Conservation (phyloP, 2,113 vertebrate species). For the Pelvicachromis taeniatus region DNA sequence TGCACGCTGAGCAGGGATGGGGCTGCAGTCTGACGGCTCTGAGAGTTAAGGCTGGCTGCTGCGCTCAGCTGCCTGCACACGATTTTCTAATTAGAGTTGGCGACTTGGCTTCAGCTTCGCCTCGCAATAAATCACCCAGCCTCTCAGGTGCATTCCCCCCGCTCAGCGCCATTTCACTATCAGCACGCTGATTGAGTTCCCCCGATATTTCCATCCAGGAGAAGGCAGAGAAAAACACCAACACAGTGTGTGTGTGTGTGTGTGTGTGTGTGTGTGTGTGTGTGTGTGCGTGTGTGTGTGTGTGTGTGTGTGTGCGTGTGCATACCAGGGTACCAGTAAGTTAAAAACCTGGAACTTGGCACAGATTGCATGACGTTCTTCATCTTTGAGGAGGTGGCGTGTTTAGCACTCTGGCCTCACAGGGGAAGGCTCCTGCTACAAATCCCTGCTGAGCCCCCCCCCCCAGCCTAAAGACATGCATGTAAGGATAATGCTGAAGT, state of each 20-base stretch:
- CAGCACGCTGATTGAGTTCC: slow-evolving; percentile 67
- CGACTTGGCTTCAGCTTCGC: slow-evolving; percentile 66
- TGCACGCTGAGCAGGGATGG: slow-evolving; percentile 16
- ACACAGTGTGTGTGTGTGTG: background rate
- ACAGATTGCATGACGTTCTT: background rate
- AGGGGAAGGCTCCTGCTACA: background rate
- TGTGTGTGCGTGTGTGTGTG: background rate
- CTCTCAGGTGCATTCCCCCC: slow-evolving; percentile 72
- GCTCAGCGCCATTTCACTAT: slow-evolving; percentile 69
- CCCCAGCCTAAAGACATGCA: background rate
- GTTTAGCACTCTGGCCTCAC: background rate
- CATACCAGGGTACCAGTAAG: background rate
- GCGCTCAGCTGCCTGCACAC: slow-evolving; percentile 69
- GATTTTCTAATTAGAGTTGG: slow-evolving; percentile 80
- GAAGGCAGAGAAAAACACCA: slow-evolving; percentile 22
- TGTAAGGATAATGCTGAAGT: too few species aligned
- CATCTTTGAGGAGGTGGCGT: background rate
- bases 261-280: background rate
- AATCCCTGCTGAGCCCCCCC: background rate
- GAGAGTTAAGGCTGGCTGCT: slow-evolving; percentile 69
- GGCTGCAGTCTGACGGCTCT: slow-evolving; percentile 54
- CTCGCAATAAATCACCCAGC: slow-evolving; percentile 74
- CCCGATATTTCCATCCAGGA: slow-evolving; percentile 48
- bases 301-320: background rate
- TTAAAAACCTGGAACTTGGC: background rate